Conservation (phyloP, 2,888 invertebrate species). For the Xestoiulus laeticollis region DNA sequence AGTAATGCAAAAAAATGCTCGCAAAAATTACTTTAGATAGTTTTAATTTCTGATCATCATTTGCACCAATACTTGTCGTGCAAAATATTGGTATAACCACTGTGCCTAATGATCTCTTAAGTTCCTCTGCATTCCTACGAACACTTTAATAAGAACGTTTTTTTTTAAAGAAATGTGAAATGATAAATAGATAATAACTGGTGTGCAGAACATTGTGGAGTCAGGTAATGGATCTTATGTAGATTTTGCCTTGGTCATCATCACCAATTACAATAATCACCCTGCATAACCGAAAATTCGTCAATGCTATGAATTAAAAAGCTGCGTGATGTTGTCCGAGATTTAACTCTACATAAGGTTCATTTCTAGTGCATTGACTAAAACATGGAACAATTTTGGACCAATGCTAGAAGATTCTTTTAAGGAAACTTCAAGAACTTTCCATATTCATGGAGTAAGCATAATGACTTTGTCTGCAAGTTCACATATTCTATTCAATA, state of each 20-base stretch:
- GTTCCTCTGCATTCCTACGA: slow-evolving; percentile 91
- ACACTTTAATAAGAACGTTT: slow-evolving; percentile 74
- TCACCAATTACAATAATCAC: no score
- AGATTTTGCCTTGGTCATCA: no score
- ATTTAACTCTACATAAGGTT: no score
- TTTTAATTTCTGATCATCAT: slow-evolving; percentile 88
- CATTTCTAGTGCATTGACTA: background rate
- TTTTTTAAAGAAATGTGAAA: background rate
- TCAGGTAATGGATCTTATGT: background rate
- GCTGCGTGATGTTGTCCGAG: no score
- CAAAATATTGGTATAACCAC: slow-evolving; percentile 99
- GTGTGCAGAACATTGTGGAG: background rate
- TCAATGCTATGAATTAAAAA: no score
- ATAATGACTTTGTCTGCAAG: slow-evolving; percentile 55
- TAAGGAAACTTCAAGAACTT: background rate
- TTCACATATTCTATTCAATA: slow-evolving; percentile 32
- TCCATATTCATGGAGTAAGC: no score
- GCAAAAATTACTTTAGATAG: slow-evolving; percentile 79
- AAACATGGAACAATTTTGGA: background rate
- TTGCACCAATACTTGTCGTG: slow-evolving; percentile 85
- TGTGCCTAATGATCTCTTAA: slow-evolving; percentile 91
- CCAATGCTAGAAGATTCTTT: no score
- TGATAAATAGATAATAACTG: no score
- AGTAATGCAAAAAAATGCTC: background rate
- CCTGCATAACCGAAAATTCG: no score